Percentiles rank a stretch among this genome's conserved stretches.
These are phyloP conservation scores for Sanderia malayensis DNA, from an alignment of 30 jellyfish, hydroid and myxozoan species.

Conservation along the genomic window DNA sequence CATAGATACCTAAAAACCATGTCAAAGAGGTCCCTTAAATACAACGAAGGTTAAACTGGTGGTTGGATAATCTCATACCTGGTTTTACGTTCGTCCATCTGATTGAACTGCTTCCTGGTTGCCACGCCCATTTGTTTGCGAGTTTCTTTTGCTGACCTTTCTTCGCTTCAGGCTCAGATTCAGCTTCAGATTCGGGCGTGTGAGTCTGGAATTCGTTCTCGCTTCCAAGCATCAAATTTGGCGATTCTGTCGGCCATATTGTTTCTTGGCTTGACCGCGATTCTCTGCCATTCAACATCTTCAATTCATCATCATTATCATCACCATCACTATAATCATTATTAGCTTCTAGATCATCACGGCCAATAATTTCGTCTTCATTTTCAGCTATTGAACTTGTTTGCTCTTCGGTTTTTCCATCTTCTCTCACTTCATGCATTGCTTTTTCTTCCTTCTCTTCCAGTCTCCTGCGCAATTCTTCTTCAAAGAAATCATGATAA, in stretches of 20 bases:
- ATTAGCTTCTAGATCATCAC: neutral
- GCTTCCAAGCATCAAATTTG: neutral
- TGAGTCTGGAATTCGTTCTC: slow-evolving; percentile 20
- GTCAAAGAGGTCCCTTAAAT: too few relatives aligned
- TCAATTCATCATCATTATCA: too few relatives aligned
- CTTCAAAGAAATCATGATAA: slow-evolving; percentile 9
- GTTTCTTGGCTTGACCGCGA: slow-evolving; percentile 26
- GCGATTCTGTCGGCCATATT: slow-evolving; percentile 39
- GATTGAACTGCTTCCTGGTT: slow-evolving; percentile 4
- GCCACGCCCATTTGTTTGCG: slow-evolving; percentile 11
- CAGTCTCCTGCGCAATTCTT: slow-evolving; percentile 4
- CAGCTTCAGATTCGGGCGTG: slow-evolving; percentile 41
- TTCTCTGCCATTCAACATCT: neutral
- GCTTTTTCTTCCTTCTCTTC: slow-evolving; percentile 10
- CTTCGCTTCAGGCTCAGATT: neutral
- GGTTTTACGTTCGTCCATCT: slow-evolving; percentile 37
- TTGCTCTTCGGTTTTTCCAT: neutral
- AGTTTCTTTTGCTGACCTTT: neutral
- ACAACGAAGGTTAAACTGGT: too few relatives aligned
- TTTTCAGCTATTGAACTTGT: neutral
- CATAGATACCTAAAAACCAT: too few relatives aligned
- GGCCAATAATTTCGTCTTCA: neutral
- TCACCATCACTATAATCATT: neutral
- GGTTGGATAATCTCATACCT: too few relatives aligned
- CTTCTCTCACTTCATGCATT: too few relatives aligned